Evolutionary conservation across 2,888 invertebrate species (phyloP).

Genomic region (Thymelicus sylvestris): DNA sequence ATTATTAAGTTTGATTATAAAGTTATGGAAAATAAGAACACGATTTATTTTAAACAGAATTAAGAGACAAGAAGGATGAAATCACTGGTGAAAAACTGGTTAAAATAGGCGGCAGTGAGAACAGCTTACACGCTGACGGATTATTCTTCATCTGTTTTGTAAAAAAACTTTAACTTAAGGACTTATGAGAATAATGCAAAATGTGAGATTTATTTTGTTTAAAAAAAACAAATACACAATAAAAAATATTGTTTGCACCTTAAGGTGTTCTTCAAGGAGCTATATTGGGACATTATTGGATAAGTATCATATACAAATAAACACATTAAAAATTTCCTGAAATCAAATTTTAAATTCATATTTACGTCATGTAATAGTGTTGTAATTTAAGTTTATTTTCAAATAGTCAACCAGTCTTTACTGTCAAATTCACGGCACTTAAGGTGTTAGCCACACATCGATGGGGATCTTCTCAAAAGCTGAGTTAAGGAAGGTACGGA

Average conservation of each 20-base stretch:
- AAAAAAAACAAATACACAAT: no score
- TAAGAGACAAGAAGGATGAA: not conserved
- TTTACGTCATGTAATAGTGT: not conserved
- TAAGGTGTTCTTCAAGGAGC: not conserved
- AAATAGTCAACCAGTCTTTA: constrained; percentile 18
- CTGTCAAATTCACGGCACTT: constrained; percentile 39
- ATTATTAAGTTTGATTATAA: no score
- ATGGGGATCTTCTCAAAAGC: constrained; percentile 90
- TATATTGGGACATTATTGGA: not conserved
- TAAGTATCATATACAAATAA: no score
- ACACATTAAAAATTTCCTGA: no score
- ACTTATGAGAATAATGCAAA: not conserved
- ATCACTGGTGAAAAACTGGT: no score
- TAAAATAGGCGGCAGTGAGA: constrained; percentile 1
- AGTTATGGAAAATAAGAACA: no score
- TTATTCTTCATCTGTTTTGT: not conserved
- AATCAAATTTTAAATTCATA: not conserved
- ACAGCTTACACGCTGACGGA: not conserved
- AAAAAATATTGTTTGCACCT: not conserved
- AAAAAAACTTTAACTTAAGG: not conserved
- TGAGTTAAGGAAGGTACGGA: constrained; percentile 89
- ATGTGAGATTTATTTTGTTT: no score
- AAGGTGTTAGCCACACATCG: constrained; percentile 87
- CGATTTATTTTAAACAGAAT: no score
- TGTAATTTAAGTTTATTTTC: constrained; percentile 22